phyloP scores from a whole-genome alignment of 2,113 vertebrate genomes.

The Halichoeres trimaculatus region DNA sequence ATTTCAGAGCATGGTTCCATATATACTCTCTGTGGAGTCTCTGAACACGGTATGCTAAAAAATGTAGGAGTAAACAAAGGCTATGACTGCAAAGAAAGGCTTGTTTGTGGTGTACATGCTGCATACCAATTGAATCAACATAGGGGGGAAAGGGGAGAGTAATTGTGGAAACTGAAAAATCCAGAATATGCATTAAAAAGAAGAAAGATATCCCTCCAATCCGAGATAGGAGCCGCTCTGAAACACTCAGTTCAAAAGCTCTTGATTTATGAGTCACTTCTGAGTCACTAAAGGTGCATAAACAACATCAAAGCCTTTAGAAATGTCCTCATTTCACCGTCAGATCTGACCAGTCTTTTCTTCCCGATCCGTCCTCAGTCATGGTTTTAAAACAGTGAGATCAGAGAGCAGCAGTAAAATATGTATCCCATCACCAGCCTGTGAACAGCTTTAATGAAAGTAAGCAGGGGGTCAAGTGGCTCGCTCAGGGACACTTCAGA shows the following conservation, averaged over 20 bases:
- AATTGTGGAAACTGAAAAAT: not conserved
- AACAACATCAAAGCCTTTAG: too few relatives aligned
- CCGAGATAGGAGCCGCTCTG: not conserved
- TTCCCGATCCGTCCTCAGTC: not conserved
- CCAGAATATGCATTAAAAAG: too few relatives aligned
- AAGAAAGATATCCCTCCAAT: not conserved
- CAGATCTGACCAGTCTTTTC: too few relatives aligned
- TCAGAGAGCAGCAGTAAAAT: constrained; percentile 7
- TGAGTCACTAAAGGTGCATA: not conserved
- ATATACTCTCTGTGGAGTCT: not conserved
- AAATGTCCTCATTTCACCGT: too few relatives aligned
- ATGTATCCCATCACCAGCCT: not conserved
- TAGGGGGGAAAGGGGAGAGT: not conserved
- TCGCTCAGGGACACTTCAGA: constrained; percentile 12
- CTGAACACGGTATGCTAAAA: not conserved
- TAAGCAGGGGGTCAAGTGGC: constrained; percentile 22
- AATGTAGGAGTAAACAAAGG: not conserved
- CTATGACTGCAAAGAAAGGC: not conserved
- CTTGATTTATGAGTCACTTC: not conserved
- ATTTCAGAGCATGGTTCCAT: constrained; percentile 11
- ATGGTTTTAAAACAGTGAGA: not conserved
- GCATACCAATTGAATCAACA: too few relatives aligned
- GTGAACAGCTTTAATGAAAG: constrained; percentile 18
- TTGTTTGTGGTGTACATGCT: not conserved
- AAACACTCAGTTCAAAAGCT: not conserved